Percentiles rank a stretch among this genome's conserved stretches.
Conservation (phyloP, 2,113 vertebrate species). For the Pterocles gutturalis region DNA sequence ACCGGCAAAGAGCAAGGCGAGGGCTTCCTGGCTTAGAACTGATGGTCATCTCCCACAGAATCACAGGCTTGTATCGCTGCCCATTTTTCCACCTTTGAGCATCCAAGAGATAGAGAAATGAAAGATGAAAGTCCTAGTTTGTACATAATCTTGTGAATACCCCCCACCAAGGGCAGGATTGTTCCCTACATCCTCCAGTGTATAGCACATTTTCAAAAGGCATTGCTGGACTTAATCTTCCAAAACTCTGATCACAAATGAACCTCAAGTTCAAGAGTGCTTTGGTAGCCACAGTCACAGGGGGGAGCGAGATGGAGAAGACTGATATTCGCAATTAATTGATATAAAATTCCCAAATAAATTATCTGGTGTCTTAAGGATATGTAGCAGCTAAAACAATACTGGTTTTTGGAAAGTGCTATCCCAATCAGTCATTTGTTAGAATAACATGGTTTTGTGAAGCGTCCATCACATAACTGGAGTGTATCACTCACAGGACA, state of each 20-base stretch:
- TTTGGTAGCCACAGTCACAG: background rate
- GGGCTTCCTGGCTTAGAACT: background rate
- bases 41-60: background rate
- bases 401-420: background rate
- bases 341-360: background rate
- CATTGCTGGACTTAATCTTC: background rate
- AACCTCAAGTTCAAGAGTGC: background rate
- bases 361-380: background rate
- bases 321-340: background rate
- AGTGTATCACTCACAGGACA: background rate
- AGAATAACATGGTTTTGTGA: background rate
- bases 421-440: background rate
- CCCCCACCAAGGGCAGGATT: background rate
- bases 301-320: no score
- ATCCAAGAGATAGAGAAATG: background rate
- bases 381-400: background rate
- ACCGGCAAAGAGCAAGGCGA: background rate
- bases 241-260: background rate
- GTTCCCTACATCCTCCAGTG: background rate
- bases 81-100: background rate
- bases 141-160: fast-evolving
- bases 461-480: background rate
- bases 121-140: background rate
- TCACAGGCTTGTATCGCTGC: background rate
- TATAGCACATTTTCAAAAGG: background rate